These are phyloP conservation scores for Antigone vipio DNA, from an alignment of 2,113 vertebrate genomes.

Conservation along the genomic window DNA sequence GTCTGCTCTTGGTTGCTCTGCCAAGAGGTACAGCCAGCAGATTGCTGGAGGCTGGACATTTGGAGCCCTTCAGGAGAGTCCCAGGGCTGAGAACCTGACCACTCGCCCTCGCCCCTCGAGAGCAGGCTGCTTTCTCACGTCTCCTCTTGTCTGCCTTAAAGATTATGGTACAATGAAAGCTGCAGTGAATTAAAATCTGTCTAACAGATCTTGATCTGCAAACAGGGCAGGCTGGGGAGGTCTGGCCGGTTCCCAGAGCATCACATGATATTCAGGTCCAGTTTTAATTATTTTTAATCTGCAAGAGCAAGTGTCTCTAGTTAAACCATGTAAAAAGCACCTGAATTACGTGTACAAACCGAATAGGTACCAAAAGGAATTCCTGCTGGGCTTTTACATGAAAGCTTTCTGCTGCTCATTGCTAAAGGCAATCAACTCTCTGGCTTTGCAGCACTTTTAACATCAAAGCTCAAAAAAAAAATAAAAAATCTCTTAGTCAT, in stretches of 20 bases:
- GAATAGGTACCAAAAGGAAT: background rate
- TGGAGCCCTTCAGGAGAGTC: background rate
- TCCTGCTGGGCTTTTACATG: background rate
- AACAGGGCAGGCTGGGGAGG: background rate
- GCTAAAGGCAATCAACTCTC: background rate
- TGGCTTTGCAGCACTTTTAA: background rate
- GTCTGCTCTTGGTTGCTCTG: background rate
- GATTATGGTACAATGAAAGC: background rate
- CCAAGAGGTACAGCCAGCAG: background rate
- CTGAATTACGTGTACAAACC: background rate
- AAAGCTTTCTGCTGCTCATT: background rate
- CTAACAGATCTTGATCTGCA: background rate
- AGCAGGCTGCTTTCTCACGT: background rate
- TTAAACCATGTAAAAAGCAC: background rate
- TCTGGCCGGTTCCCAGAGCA: background rate
- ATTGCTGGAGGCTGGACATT: background rate
- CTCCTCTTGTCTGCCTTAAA: background rate
- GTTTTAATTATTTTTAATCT: slow-evolving; percentile 6
- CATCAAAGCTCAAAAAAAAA: background rate
- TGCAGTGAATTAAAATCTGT: background rate
- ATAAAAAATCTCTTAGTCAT: background rate
- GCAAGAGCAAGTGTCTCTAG: background rate
- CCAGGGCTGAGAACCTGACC: background rate
- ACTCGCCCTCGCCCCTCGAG: accelerated
- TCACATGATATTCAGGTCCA: background rate